Evolutionary conservation across 2,113 vertebrate species (phyloP).

Genomic region (Megalops atlanticus): DNA sequence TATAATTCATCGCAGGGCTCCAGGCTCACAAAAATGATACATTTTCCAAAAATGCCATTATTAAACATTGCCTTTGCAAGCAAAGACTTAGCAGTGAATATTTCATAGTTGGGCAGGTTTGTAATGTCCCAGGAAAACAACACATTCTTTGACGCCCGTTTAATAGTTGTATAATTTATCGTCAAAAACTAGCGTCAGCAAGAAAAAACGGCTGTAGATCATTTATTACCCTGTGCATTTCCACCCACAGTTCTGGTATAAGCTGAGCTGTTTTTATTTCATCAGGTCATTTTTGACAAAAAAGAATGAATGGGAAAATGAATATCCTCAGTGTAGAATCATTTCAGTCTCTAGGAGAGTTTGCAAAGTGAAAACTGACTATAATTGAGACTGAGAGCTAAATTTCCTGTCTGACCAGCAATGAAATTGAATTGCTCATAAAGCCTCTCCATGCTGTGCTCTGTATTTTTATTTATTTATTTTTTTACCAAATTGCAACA

Average conservation of each 20-base stretch:
- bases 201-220: neutral
- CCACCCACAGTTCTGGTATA: neutral
- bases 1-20: neutral
- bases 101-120: neutral
- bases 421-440: constrained; percentile 1
- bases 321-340: neutral
- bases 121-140: neutral
- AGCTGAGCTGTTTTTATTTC: neutral
- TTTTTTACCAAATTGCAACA: neutral
- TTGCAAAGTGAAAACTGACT: neutral
- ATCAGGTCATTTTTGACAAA: neutral
- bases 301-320: neutral
- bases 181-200: neutral
- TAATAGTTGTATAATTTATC: neutral
- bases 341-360: neutral
- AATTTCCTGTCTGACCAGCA: neutral
- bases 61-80: constrained; percentile 6
- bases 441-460: neutral
- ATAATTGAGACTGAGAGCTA: neutral
- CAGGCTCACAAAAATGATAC: neutral
- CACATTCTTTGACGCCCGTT: neutral
- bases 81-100: neutral
- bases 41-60: constrained; percentile 8
- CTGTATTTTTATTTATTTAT: neutral
- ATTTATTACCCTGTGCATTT: neutral